Conservation (phyloP, 2,797 vertebrate species). For the Prionace glauca region DNA sequence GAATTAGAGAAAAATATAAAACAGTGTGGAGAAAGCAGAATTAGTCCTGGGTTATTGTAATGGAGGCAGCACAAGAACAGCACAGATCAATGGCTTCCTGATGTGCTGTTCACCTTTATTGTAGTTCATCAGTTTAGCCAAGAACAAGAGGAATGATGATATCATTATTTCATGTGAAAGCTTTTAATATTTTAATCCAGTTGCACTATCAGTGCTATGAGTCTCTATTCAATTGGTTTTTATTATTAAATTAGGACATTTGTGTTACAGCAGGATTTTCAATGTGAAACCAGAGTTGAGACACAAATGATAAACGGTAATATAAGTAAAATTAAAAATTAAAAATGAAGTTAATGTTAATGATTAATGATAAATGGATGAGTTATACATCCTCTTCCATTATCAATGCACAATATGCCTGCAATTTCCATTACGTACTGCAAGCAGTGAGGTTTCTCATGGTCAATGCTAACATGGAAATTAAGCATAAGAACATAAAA, state of each 20-base stretch:
- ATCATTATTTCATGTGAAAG: constrained; percentile 1
- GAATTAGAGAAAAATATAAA: background rate
- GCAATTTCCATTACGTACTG: background rate
- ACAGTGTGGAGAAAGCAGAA: too few relatives aligned
- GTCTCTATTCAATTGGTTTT: constrained; percentile 5
- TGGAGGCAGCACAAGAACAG: too few relatives aligned
- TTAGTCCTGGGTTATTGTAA: too few relatives aligned
- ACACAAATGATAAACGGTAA: background rate
- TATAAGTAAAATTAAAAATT: background rate
- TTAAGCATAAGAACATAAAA: background rate
- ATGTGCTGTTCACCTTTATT: too few relatives aligned
- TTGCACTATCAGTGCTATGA: background rate
- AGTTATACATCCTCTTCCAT: background rate
- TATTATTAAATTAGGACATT: background rate
- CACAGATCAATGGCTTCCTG: too few relatives aligned
- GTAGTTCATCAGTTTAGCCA: background rate
- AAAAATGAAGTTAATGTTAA: background rate
- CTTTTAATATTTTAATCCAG: constrained; percentile 5
- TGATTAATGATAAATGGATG: background rate
- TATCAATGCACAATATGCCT: background rate
- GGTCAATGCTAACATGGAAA: background rate
- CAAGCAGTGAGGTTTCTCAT: background rate
- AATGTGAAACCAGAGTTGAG: background rate
- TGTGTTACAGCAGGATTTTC: background rate
- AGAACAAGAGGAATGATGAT: background rate